Evolutionary conservation across 2,113 vertebrate species (phyloP).

Genomic region (Manacus vitellinus): DNA sequence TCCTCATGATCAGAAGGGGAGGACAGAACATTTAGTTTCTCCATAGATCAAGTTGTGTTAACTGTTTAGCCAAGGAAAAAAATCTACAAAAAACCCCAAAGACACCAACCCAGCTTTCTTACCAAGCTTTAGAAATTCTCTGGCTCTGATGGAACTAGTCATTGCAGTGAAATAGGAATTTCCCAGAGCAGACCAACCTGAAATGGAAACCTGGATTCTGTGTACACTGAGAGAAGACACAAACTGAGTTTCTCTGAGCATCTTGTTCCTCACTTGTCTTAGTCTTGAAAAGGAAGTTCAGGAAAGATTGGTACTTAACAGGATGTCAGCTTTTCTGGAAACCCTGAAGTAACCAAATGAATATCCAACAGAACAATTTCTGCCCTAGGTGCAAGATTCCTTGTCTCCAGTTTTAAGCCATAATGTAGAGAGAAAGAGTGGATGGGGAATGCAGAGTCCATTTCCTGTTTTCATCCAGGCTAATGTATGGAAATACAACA

Average conservation of each 20-base stretch:
- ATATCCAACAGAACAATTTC: background rate
- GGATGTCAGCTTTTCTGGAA: background rate
- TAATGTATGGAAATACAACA: background rate
- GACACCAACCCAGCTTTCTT: background rate
- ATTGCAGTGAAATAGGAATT: background rate
- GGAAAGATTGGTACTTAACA: background rate
- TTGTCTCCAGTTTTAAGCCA: background rate
- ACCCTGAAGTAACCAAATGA: background rate
- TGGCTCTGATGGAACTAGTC: background rate
- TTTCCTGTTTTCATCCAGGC: background rate
- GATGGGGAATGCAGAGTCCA: background rate
- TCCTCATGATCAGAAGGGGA: background rate
- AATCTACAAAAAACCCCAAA: background rate
- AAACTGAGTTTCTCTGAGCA: background rate
- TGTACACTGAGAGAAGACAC: background rate
- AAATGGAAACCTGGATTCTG: background rate
- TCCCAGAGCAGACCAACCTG: background rate
- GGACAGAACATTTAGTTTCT: background rate
- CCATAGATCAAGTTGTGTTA: background rate
- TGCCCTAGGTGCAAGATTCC: background rate
- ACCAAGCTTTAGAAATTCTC: background rate
- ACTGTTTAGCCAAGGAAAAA: background rate
- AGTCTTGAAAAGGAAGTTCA: background rate
- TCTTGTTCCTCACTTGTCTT: background rate
- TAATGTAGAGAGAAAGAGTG: background rate